phyloP scores from a whole-genome alignment of 2,797 vertebrate species.

The Octomys mimax region DNA sequence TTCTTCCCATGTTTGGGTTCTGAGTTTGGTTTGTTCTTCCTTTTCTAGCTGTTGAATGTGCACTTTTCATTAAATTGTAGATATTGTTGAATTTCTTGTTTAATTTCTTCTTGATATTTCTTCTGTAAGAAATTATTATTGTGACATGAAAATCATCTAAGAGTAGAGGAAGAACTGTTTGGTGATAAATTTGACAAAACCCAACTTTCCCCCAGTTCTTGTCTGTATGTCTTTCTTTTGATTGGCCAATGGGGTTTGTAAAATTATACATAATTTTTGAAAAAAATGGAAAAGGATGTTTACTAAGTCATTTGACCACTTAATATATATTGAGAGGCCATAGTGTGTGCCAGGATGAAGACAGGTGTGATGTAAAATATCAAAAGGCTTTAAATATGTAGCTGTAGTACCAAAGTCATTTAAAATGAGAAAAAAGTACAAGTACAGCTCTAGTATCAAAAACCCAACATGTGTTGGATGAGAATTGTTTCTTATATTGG shows the following conservation, averaged over 20 bases:
- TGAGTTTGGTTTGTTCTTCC: no score
- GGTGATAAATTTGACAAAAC: not conserved
- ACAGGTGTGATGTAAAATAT: not conserved
- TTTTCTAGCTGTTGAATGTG: no score
- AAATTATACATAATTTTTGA: not conserved
- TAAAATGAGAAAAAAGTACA: conserved; percentile 8
- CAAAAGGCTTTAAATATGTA: not conserved
- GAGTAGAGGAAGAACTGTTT: not conserved
- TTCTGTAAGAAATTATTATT: not conserved
- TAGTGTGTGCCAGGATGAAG: not conserved
- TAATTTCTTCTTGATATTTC: not conserved
- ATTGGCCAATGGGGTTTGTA: not conserved
- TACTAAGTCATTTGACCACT: not conserved
- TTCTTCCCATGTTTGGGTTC: no score
- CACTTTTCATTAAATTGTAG: no score
- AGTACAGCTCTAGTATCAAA: not conserved
- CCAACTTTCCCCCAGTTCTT: not conserved
- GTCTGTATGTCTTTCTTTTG: not conserved
- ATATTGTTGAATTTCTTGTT: no score
- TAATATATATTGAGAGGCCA: not conserved
- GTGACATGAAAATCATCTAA: not conserved
- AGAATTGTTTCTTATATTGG: not conserved
- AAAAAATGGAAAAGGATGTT: not conserved
- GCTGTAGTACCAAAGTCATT: not conserved
- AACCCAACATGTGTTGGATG: not conserved